Percentiles rank a stretch among this genome's conserved stretches.
Evolutionary conservation across 2,888 invertebrate genomes (phyloP).

Genomic region (Coronaproctus castanopsis): DNA sequence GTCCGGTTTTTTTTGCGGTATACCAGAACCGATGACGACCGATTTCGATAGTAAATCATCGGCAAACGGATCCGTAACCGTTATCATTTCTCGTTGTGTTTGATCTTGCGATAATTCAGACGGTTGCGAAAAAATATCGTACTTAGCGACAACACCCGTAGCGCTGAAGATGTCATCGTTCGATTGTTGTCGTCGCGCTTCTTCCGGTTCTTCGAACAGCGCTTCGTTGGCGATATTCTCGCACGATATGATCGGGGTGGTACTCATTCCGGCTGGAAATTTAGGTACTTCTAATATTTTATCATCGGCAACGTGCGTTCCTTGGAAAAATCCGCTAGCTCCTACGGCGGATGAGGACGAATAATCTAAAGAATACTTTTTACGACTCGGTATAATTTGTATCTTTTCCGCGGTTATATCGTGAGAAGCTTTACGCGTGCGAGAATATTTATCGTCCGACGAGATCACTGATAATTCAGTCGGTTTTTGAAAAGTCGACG

Average conservation of each 20-base stretch:
- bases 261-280: slow-evolving; percentile 5
- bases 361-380: slow-evolving; percentile 11
- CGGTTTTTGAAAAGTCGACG: not conserved
- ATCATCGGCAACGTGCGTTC: not conserved
- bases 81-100: not conserved
- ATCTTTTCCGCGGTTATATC: slow-evolving; percentile 5
- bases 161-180: not conserved
- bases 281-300: slow-evolving; percentile 5
- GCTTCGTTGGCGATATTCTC: slow-evolving; percentile 9
- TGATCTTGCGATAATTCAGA: not conserved
- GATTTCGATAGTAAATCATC: not conserved
- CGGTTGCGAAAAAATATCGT: not conserved
- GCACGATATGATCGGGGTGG: slow-evolving; percentile 7
- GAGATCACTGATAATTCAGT: not conserved
- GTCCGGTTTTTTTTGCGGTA: not conserved
- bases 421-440: slow-evolving; percentile 8
- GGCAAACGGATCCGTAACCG: not conserved
- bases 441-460: not conserved
- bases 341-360: not conserved
- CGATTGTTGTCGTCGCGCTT: not conserved
- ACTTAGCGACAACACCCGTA: not conserved
- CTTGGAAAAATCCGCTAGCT: not conserved
- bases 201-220: slow-evolving; percentile 1
- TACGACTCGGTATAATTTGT: slow-evolving; percentile 7
- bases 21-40: not conserved